phyloP scores from a whole-genome alignment of 2,888 invertebrate genomes.

The Cephus nigrinus region DNA sequence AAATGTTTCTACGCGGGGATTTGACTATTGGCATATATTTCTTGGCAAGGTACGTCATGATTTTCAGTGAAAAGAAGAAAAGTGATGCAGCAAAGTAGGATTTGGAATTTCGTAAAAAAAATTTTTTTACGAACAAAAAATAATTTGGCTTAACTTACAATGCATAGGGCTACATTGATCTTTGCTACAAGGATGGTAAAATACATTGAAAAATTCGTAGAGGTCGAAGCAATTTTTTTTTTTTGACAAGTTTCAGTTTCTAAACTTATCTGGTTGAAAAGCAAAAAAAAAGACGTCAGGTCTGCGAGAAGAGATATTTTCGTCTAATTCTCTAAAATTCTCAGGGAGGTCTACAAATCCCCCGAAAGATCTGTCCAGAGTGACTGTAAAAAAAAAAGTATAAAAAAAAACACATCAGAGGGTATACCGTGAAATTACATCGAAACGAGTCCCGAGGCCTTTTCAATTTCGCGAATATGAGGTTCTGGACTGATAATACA shows the following conservation, averaged over 20 bases:
- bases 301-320: not conserved
- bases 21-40: not conserved
- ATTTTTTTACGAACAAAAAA: not conserved
- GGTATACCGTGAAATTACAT: not conserved
- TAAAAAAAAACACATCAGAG: not conserved
- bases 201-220: not conserved
- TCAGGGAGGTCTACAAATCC: not conserved
- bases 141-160: not conserved
- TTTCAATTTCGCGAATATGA: not conserved
- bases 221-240: not conserved
- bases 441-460: not conserved
- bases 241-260: not conserved
- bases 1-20: not conserved
- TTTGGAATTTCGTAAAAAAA: not conserved
- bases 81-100: not conserved
- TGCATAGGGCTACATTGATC: not conserved
- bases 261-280: not conserved
- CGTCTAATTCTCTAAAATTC: not conserved
- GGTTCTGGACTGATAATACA: not conserved
- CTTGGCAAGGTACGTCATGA: not conserved
- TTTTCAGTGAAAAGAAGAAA: not conserved
- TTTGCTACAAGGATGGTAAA: not conserved
- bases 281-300: not conserved
- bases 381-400: not conserved
- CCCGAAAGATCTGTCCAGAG: not conserved